These are phyloP conservation scores for Scaptomyza parva DNA, from an alignment of 2,888 invertebrate genomes.

Conservation along the genomic window DNA sequence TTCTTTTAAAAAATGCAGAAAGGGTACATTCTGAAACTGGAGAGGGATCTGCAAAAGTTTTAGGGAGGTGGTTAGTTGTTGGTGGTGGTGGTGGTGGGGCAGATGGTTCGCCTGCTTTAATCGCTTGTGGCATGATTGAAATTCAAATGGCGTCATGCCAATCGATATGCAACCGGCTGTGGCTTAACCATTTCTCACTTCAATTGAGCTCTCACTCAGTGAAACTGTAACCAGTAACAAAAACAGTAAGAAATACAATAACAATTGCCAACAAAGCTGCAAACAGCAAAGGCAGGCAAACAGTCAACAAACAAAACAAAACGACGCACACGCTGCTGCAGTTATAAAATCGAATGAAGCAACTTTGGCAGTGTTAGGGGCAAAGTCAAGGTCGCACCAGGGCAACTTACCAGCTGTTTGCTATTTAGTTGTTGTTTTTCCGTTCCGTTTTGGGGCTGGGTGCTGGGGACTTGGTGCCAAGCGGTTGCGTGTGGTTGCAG, in stretches of 20 bases:
- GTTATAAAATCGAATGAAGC: constrained; percentile 44
- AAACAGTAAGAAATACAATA: no score
- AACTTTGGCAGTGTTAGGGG: constrained; percentile 45
- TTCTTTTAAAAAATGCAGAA: constrained; percentile 34
- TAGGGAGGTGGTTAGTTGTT: neutral
- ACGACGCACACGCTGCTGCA: constrained; percentile 29
- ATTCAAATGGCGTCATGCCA: constrained; percentile 57
- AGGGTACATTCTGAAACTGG: neutral
- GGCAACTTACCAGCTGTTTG: constrained; percentile 64
- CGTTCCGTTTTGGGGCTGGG: neutral
- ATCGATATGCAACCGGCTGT: constrained; percentile 61
- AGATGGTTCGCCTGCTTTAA: constrained; percentile 48
- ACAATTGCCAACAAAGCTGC: constrained; percentile 16
- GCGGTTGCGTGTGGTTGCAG: constrained; percentile 56
- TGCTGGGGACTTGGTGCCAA: neutral
- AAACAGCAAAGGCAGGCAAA: no score
- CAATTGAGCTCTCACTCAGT: constrained; percentile 13
- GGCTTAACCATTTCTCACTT: constrained; percentile 50
- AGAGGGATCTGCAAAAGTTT: neutral
- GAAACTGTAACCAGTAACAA: constrained; percentile 26
- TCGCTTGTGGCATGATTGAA: constrained; percentile 48
- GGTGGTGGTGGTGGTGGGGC: no score
- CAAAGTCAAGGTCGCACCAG: constrained; percentile 70
- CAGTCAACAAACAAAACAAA: constrained; percentile 38
- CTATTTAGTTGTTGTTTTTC: constrained; percentile 6